Evolutionary conservation across 2,113 vertebrate genomes (phyloP).

Genomic region (Otus sunia): DNA sequence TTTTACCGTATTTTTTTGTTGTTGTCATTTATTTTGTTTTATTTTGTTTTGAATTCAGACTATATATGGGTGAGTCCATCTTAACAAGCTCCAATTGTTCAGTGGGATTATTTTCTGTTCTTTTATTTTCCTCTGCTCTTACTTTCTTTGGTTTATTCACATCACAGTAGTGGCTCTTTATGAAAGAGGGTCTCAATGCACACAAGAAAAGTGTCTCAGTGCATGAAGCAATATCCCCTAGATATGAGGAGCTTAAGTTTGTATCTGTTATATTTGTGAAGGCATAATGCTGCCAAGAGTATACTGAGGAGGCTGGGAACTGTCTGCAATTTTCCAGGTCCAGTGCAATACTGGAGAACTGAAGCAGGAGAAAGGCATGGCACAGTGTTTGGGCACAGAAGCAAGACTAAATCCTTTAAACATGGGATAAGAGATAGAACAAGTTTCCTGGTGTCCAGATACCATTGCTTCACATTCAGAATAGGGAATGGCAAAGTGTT

Average conservation of each 20-base stretch:
- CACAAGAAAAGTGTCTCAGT: not conserved
- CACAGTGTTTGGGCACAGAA: not conserved
- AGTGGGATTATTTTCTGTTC: not conserved
- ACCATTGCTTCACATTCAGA: not conserved
- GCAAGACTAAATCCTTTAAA: not conserved
- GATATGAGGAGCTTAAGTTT: not conserved
- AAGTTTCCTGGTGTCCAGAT: rapidly evolving
- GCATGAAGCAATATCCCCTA: not conserved
- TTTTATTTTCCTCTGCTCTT: not conserved
- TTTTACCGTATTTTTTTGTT: not conserved
- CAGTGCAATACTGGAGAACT: not conserved
- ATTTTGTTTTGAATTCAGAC: not conserved
- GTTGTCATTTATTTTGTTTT: not conserved
- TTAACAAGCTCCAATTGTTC: rapidly evolving
- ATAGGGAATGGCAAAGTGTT: not conserved
- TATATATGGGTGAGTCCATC: rapidly evolving
- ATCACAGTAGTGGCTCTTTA: not conserved
- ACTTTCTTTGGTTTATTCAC: not conserved
- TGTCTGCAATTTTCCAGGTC: not conserved
- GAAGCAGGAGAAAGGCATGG: not conserved
- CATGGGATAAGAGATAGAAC: rapidly evolving
- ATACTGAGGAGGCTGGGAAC: not conserved
- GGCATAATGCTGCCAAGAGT: not conserved
- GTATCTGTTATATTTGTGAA: not conserved
- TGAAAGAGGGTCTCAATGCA: not conserved